Conservation (phyloP, 2,888 invertebrate species). For the Melipona beecheii region DNA sequence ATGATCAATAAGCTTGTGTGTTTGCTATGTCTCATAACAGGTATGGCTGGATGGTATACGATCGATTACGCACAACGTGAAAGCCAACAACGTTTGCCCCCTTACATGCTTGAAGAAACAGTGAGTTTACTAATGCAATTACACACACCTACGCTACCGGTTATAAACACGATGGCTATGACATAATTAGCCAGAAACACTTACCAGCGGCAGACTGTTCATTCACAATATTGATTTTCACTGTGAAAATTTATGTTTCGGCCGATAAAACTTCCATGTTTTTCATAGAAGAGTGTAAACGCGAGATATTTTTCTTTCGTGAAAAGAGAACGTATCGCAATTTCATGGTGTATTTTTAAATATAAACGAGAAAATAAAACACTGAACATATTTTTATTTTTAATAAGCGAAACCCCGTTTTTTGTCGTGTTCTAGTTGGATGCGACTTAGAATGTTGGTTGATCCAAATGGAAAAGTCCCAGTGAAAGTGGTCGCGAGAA, state of each 20-base stretch:
- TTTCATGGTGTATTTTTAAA: background rate
- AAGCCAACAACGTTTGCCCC: constrained; percentile 99
- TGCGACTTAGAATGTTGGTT: constrained; percentile 96
- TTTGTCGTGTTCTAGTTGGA: constrained; percentile 92
- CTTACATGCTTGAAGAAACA: constrained; percentile 99
- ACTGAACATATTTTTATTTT: background rate
- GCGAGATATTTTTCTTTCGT: background rate
- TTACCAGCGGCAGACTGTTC: background rate
- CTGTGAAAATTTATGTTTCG: background rate
- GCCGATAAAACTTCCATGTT: background rate
- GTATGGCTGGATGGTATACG: constrained; percentile 98
- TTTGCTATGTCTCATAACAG: constrained; percentile 85
- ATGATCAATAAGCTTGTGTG: constrained; percentile 45
- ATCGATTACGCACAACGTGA: constrained; percentile 98
- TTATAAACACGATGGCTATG: constrained; percentile 43
- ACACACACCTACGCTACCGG: constrained; percentile 30
- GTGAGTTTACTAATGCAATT: constrained; percentile 89
- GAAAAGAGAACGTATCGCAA: background rate
- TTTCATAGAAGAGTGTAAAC: background rate
- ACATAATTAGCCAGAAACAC: constrained; percentile 36
- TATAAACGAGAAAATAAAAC: constrained; percentile 3
- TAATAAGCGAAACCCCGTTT: constrained; percentile 13
- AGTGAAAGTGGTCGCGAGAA: constrained; percentile 97
- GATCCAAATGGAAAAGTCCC: constrained; percentile 98
- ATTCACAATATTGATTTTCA: background rate